Evolutionary conservation across 2,888 invertebrate species (phyloP), one percentile per base, ranked within the genome.

Genomic region (Calliscelio sp.): DNA sequence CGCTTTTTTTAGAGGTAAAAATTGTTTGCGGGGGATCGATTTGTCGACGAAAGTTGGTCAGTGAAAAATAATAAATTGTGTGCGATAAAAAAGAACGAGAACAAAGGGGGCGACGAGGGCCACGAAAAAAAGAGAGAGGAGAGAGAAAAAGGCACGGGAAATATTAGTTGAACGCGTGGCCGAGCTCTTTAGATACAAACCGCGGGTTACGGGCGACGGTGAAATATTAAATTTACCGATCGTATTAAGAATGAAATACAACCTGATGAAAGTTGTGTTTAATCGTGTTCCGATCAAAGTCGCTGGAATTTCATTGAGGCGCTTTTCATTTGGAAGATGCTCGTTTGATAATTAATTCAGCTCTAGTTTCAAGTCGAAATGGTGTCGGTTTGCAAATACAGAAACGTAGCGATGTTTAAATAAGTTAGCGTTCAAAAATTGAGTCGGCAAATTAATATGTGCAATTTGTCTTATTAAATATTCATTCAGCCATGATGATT

Each of bases 11-110:
- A 14, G 41, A 32, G 38, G 59, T 32, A 46, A 57, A 77, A 77
- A 80, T 71, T 66, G 55, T 80, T 73, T 46, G 81, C 55, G 68
- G 44, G 25, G 24, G 28, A 81, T 74, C 68, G 74, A 81, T 81
- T 80, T 61, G 63, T 68, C 73, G 73, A 66, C 51, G 41, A 22
- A 81, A 49, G 68, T 66, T 74, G 32, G 78, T 35, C 41, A 32
- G 44, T 59, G 49, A 81, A 74, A 81, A 74, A 66, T 81, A 74
- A 81, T 65, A 78, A 70, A 78, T 78, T 70, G 53, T 49, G 61
- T n/a, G 8, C 51, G 51, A 46, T 32, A 35, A 61, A 74, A 74
- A 66, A 66, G 35, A 14, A 57, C 53, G 38, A n/a, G n/a, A 74
- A 63, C 55, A 66, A 55, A 65, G 57, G n/a, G 53, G 35, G 16